Base-by-base conservation (phyloP, 2,113 vertebrate genomes). In the Triplophysa rosa region DNA sequence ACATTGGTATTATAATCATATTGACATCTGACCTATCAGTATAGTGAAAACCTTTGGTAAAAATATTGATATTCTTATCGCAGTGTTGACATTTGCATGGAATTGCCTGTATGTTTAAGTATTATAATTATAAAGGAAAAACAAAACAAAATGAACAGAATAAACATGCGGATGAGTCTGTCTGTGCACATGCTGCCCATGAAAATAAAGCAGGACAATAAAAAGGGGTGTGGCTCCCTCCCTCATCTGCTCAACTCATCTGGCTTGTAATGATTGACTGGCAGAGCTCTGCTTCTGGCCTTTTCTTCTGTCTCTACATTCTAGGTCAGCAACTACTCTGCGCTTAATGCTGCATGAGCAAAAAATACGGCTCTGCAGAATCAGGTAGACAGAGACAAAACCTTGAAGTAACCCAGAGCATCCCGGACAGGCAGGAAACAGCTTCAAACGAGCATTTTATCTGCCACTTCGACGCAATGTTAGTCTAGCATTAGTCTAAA, bases 271-370 rank as follows among this genome's bases (percentile, higher is more conserved):
- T 74, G 80, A 81, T 67, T 73, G 58, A 58, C 67, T 54, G 56
- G 45, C 10, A 65, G 73, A 71, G 52, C 37, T n/a, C 40, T 64
- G 78, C 67, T 79, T 70, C 37, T 70, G 84, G 81, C 56, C 68
- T 59, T 58, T 67, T 65, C 67, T 73, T 65, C 40, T 29, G 61
- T 45, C 11, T 40, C 56, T 13, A 73, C 52, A 79, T 85, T 86
- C 84, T 86, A 83, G 84, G 86, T 87, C 86, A 87, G 68, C 63
- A 78, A 59, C 45, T 70, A 66, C 49, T 49, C 29, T 26, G 29
- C 14, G 59, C 29, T 67, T 80, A 80, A 49, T 81, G 72, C 82
- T 63, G 68, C 24, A 56, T 74, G 71, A 81, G 71, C 26, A 78
- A 65, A 81, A 82, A 64, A 66, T 40, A 12, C 42, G 54, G 71